Evolutionary conservation across 37 sponge, comb jelly and placozoan genomes (phyloP).

Genomic region (Diacarnus erythraeanus): DNA sequence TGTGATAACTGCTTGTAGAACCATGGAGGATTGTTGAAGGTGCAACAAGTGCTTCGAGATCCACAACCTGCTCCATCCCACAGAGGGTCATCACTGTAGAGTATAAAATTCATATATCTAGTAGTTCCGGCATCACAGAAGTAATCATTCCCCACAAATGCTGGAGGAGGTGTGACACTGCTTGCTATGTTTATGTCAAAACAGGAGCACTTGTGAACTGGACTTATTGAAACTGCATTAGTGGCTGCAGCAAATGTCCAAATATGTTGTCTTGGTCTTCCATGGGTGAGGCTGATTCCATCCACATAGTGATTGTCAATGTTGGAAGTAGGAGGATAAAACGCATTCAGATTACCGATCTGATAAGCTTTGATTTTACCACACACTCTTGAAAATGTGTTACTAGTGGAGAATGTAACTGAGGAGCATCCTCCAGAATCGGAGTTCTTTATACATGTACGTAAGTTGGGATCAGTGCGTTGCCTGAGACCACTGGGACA

Average conservation of each 20-base stretch:
- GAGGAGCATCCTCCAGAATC: neutral
- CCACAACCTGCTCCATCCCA: constrained; percentile 56
- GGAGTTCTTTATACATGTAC: too few species aligned
- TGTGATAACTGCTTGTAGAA: constrained; percentile 4
- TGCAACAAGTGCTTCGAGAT: constrained; percentile 1
- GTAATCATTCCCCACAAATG: constrained; percentile 22
- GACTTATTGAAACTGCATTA: too few species aligned
- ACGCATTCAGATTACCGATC: constrained; percentile 8
- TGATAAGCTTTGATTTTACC: constrained; percentile 55
- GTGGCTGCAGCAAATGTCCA: constrained; percentile 34
- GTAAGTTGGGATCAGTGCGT: neutral
- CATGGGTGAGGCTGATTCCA: constrained; percentile 41
- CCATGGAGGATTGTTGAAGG: constrained; percentile 34
- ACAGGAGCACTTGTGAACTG: neutral
- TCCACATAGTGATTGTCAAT: constrained; percentile 28
- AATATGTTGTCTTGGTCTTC: constrained; percentile 21
- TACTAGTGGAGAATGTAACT: constrained; percentile 20
- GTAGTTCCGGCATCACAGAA: constrained; percentile 37
- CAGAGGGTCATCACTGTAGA: constrained; percentile 21
- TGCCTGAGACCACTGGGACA: constrained; percentile 8
- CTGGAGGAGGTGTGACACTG: too few species aligned
- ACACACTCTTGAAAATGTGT: constrained; percentile 54
- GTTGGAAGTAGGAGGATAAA: neutral
- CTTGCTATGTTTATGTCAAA: neutral
- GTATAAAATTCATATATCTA: too few species aligned